phyloP scores from a whole-genome alignment of 2,113 vertebrate species.

The Saiga tatarica region DNA sequence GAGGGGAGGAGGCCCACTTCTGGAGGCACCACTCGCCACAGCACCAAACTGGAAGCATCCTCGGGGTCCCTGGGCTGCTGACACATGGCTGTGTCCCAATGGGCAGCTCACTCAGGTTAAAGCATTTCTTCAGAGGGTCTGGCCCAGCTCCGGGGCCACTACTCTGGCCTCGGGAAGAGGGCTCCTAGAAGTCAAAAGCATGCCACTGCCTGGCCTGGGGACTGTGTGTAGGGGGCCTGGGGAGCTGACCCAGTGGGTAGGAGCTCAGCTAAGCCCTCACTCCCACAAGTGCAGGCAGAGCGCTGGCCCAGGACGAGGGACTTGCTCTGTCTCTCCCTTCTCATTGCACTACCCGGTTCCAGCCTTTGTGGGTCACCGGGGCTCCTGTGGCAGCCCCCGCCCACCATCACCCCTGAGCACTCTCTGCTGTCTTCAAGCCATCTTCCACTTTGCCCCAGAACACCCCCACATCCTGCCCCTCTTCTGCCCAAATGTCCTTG shows the following conservation, averaged over 20 bases:
- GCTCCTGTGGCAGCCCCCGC: neutral
- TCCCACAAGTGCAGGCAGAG: neutral
- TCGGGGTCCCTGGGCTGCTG: rapidly evolving
- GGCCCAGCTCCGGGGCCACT: no score
- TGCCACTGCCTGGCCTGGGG: neutral
- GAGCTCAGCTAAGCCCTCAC: neutral
- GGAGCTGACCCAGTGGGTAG: neutral
- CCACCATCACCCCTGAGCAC: no score
- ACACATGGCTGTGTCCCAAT: neutral
- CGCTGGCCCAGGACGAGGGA: rapidly evolving
- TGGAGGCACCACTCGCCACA: rapidly evolving
- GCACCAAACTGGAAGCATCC: neutral
- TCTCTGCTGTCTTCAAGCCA: neutral
- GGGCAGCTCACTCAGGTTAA: neutral
- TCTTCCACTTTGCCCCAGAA: neutral
- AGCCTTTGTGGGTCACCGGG: neutral
- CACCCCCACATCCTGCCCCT: neutral
- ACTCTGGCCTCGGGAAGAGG: neutral
- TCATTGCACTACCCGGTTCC: neutral
- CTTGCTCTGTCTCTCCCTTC: neutral
- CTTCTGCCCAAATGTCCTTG: neutral
- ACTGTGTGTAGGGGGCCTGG: no score
- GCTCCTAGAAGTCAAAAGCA: neutral
- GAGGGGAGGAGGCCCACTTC: rapidly evolving
- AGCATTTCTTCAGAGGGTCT: neutral